Conservation (phyloP, 2,113 vertebrate species). For the Oryzias melastigma region DNA sequence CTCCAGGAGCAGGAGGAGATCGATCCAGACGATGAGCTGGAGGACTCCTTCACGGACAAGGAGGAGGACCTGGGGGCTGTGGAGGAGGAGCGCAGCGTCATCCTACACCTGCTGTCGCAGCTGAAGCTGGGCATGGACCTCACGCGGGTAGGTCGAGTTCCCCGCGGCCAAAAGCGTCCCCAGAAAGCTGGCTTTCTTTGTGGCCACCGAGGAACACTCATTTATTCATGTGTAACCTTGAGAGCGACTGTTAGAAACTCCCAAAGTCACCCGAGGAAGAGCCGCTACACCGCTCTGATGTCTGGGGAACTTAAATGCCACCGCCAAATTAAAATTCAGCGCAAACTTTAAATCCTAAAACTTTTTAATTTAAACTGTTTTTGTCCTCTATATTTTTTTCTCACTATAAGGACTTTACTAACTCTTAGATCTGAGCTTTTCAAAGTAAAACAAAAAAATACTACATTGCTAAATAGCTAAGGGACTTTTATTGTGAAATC, state of each 20-base stretch:
- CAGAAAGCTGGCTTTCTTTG: background rate
- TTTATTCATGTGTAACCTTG: background rate
- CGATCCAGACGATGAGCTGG: constrained; percentile 86
- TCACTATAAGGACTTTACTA: no score
- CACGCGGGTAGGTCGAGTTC: constrained; percentile 86
- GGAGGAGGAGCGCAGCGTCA: constrained; percentile 96
- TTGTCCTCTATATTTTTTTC: no score
- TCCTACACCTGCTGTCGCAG: constrained; percentile 96
- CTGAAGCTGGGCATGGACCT: constrained; percentile 99
- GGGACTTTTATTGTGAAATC: no score
- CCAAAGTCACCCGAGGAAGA: no score
- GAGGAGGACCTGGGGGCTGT: constrained; percentile 92
- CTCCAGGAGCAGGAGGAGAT: constrained; percentile 90
- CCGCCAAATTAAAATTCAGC: no score
- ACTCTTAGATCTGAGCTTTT: no score
- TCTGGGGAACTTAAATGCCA: no score
- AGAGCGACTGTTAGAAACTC: background rate
- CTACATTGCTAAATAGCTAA: no score
- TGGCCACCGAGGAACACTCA: background rate
- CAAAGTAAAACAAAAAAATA: no score
- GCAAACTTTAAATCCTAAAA: no score
- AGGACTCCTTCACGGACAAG: constrained; percentile 83
- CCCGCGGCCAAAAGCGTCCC: background rate
- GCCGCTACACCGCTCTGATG: no score
- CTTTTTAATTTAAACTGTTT: no score